Evolutionary conservation across 2,113 vertebrate genomes (phyloP).

Genomic region (Manacus vitellinus): DNA sequence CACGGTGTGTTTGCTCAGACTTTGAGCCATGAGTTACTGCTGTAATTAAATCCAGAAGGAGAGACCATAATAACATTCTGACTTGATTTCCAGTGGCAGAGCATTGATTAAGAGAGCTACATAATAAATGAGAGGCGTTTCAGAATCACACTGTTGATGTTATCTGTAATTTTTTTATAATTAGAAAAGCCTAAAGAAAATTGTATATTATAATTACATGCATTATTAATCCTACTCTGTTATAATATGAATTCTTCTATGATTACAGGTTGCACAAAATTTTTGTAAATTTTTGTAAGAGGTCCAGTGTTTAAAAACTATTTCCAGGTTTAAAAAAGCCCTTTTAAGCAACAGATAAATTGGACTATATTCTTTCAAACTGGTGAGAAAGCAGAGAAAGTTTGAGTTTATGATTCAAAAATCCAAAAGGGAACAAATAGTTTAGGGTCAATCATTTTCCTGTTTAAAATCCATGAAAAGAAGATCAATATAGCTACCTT

Average conservation of each 20-base stretch:
- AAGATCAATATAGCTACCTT: not conserved
- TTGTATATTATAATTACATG: conserved; percentile 70
- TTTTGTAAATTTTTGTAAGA: not conserved
- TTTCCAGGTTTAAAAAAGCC: not conserved
- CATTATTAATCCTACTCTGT: conserved; percentile 66
- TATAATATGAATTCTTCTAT: conserved; percentile 11
- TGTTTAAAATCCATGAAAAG: not conserved
- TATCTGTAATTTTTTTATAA: conserved; percentile 74
- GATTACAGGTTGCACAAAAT: conserved; percentile 46
- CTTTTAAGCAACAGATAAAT: not conserved
- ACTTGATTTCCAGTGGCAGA: conserved; percentile 70
- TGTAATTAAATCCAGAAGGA: conserved; percentile 71
- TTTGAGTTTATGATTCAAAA: not conserved
- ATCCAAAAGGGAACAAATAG: not conserved
- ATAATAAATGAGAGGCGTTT: conserved; percentile 67
- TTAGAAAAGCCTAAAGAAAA: conserved; percentile 71
- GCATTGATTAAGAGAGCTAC: conserved; percentile 69
- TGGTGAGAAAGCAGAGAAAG: not conserved
- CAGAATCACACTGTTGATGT: conserved; percentile 61
- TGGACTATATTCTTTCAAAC: not conserved
- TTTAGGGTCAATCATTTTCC: not conserved
- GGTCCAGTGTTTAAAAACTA: not conserved
- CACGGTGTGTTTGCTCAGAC: conserved; percentile 60
- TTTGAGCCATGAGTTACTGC: conserved; percentile 70
- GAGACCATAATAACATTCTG: conserved; percentile 66